Evolutionary conservation across 2,113 vertebrate genomes (phyloP).

Genomic region (Ictalurus punctatus): DNA sequence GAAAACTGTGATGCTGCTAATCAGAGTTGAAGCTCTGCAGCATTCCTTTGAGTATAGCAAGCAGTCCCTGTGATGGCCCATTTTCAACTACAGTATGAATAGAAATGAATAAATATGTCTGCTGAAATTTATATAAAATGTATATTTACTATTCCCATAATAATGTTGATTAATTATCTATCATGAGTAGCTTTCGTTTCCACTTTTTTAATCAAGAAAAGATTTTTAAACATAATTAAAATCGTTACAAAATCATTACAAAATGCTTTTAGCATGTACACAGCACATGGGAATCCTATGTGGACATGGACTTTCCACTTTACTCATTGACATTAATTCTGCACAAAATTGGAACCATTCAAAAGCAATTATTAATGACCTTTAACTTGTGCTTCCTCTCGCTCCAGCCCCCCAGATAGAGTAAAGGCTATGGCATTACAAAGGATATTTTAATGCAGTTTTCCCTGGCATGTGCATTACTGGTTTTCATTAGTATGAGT

Average conservation of each 20-base stretch:
- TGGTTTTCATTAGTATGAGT: constrained; percentile 46
- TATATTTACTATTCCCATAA: not conserved
- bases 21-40: not conserved
- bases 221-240: not conserved
- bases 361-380: constrained; percentile 44
- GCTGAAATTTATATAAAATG: not conserved
- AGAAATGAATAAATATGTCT: not conserved
- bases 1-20: not conserved
- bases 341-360: constrained; percentile 33
- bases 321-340: constrained; percentile 22
- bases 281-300: not conserved
- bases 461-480: constrained; percentile 43
- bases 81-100: not conserved
- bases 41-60: not conserved
- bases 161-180: not conserved
- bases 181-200: not conserved
- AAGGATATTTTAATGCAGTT: constrained; percentile 39
- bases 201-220: not conserved
- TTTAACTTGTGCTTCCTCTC: constrained; percentile 36
- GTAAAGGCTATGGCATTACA: constrained; percentile 38
- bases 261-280: not conserved
- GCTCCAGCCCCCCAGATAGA: constrained; percentile 28
- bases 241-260: no score
- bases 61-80: not conserved
- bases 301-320: not conserved